phyloP scores from a whole-genome alignment of 2,113 vertebrate species.

The Oncorhynchus gorbuscha region DNA sequence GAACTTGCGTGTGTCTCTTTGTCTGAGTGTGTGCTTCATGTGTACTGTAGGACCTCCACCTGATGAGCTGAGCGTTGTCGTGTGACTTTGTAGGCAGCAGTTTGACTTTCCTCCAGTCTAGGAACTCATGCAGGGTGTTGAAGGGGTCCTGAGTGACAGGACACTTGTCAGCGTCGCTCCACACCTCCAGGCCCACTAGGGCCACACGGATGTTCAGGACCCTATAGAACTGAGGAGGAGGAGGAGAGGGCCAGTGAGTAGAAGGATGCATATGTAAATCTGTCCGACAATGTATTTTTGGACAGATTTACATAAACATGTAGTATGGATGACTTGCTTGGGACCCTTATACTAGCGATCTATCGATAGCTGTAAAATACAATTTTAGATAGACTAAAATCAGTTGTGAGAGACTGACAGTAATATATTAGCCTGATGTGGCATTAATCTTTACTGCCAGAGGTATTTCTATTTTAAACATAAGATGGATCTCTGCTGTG shows the following conservation, averaged over 20 bases:
- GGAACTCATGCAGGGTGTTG: constrained; percentile 91
- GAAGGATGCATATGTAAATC: not conserved
- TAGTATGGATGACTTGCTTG: no score
- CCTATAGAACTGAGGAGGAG: constrained; percentile 85
- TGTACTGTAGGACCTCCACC: constrained; percentile 68
- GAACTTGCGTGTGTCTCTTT: no score
- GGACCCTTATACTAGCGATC: no score
- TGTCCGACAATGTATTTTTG: no score
- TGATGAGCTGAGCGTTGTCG: constrained; percentile 96
- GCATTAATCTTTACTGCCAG: constrained; percentile 62
- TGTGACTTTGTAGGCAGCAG: constrained; percentile 90
- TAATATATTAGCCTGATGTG: constrained; percentile 29
- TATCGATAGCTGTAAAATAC: not conserved
- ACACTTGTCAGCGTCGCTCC: constrained; percentile 94
- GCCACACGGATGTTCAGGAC: constrained; percentile 94
- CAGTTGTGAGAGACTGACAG: constrained; percentile 27
- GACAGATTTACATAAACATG: not conserved
- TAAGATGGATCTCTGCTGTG: constrained; percentile 57
- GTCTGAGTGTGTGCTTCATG: no score
- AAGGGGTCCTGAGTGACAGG: constrained; percentile 93
- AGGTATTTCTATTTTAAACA: constrained; percentile 58
- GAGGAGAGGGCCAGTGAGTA: constrained; percentile 5
- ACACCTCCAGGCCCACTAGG: constrained; percentile 95
- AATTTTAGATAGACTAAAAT: constrained; percentile 24
- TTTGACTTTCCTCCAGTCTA: constrained; percentile 95